These are phyloP conservation scores for Marasmarcha lunaedactyla DNA, from an alignment of 2,888 invertebrate species.

Conservation along the genomic window DNA sequence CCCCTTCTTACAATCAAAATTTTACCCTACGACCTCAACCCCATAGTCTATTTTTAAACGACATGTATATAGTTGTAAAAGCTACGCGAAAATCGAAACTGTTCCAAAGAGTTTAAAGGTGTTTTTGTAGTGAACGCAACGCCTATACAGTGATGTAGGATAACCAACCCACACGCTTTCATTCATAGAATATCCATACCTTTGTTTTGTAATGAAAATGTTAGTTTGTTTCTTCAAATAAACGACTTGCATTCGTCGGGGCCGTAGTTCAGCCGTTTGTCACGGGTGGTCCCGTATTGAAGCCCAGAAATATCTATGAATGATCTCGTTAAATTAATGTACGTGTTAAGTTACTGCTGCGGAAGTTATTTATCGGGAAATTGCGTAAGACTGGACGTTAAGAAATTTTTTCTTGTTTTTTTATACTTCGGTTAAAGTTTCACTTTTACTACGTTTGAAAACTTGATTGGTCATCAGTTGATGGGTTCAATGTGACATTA, in stretches of 20 bases:
- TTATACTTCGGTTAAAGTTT: too few species aligned
- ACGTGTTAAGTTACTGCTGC: too few species aligned
- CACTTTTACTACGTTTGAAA: too few species aligned
- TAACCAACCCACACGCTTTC: conserved; percentile 56
- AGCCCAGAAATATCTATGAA: conserved; percentile 19
- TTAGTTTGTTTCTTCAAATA: conserved; percentile 44
- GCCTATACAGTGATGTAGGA: conserved; percentile 32
- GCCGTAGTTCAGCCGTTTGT: conserved; percentile 20
- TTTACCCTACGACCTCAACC: conserved; percentile 17
- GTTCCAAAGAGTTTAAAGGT: too few species aligned
- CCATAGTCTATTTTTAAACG: conserved; percentile 22
- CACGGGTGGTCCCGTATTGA: conserved; percentile 42
- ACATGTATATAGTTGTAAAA: background rate
- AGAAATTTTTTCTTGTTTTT: too few species aligned
- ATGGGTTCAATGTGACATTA: too few species aligned
- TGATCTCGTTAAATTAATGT: too few species aligned
- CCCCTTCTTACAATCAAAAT: conserved; percentile 15
- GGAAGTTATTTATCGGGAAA: too few species aligned
- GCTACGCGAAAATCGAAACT: too few species aligned
- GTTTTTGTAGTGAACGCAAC: too few species aligned
- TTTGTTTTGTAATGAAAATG: conserved; percentile 61
- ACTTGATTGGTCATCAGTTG: too few species aligned
- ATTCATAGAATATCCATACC: conserved; percentile 51
- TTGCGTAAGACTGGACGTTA: too few species aligned
- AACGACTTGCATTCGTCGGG: conserved; percentile 34